These are phyloP conservation scores for Oreochromis niloticus DNA, from an alignment of 2,113 vertebrate genomes.

Conservation along the genomic window DNA sequence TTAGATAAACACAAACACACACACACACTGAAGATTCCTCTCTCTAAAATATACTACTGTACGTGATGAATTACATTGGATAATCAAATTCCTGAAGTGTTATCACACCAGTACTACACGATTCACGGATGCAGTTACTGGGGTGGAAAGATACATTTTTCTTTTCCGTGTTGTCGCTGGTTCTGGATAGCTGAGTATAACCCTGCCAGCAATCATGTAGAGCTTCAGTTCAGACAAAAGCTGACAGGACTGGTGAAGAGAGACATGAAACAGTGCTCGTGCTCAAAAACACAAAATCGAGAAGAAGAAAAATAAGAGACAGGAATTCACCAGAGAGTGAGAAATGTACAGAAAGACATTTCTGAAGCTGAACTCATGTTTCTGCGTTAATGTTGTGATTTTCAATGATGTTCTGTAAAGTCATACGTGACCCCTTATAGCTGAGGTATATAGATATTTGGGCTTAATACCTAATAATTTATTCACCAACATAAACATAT, in stretches of 20 bases:
- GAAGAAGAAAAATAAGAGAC: not conserved
- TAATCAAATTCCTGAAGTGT: not conserved
- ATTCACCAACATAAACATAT: not conserved
- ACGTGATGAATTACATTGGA: not conserved
- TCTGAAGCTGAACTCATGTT: not conserved
- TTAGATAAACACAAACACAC: not conserved
- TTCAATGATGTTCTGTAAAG: not conserved
- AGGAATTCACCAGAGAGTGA: not conserved
- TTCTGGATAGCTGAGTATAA: not conserved
- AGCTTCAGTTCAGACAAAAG: not conserved
- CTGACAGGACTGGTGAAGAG: not conserved
- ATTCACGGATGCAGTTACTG: not conserved
- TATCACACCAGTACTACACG: not conserved
- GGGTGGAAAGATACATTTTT: not conserved
- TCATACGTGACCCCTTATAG: not conserved
- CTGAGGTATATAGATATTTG: conserved; percentile 10
- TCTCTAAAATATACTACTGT: not conserved
- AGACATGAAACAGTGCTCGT: not conserved
- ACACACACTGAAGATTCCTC: not conserved
- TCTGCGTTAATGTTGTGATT: not conserved
- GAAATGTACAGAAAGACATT: not conserved
- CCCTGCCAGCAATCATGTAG: not conserved
- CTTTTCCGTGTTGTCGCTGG: not conserved
- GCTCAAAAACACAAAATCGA: not conserved
- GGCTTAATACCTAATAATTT: not conserved